Evolutionary conservation across 2,888 invertebrate genomes (phyloP), one percentile per base, ranked within the genome.

Genomic region (Melolontha melolontha): DNA sequence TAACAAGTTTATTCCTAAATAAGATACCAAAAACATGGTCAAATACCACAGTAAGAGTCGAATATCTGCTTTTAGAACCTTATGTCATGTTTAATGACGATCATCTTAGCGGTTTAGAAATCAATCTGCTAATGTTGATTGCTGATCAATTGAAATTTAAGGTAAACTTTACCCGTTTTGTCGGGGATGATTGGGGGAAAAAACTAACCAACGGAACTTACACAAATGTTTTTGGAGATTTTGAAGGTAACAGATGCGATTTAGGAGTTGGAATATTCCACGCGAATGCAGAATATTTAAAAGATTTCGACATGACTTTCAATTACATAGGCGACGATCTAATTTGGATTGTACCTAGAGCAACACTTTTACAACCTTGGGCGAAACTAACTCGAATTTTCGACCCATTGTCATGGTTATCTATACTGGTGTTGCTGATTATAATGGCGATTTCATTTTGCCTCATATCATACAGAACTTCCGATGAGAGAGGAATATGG

Each of bases 311-410:
- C n/a, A 57, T 68, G 51, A 52, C 34, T 49, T 57, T 55, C 34
- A 29, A n/a, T 22, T 70, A 68, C 41, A 14, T 66, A 14, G 29
- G 52, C n/a, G 71, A 71, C 16, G 41, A 66, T 22, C 34, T 71
- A 7, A 47, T 63, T 22, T 72, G 68, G 70, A 42, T 69, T 5
- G 72, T 72, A 12, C 68, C 68, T 0, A 69, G 64, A 67, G 64
- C 69, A 8, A 41, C 49, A 41, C 41, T 55, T 14, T n/a, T 69
- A 27, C 27, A 62, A 12, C 65, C 68, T 17, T 68, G 68, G 68
- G 5, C 22, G 12, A 64, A 64, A 42, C 27, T 64, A 12, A 12
- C 41, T 12, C 51, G 44, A 14, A 64, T 64, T 16, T 64, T 64
- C 29, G 44, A 54, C 22, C 14, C 14, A n/a, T 5, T 2, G 10